phyloP scores from a whole-genome alignment of 2,797 vertebrate genomes.

The Eupleurogrammus muticus region DNA sequence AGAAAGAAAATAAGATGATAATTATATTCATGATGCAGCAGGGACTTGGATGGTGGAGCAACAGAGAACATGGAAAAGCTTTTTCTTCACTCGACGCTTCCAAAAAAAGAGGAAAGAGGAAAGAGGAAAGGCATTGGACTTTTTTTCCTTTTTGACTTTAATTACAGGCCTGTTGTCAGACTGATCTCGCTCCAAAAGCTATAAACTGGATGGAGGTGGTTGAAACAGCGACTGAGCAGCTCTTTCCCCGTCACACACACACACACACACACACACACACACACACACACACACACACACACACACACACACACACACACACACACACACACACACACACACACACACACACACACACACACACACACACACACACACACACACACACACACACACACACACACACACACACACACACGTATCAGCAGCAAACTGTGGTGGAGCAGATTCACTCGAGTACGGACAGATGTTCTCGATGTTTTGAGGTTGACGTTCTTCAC shows the following conservation, averaged over 20 bases:
- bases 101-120: slow-evolving; percentile 43
- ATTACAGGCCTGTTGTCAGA: slow-evolving; percentile 84
- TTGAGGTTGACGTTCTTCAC: too few relatives aligned
- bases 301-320: slow-evolving; percentile 9
- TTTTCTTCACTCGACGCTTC: slow-evolving; percentile 48
- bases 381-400: background rate
- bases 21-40: slow-evolving; percentile 10
- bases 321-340: background rate
- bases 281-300: background rate
- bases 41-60: slow-evolving; percentile 9
- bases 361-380: slow-evolving; percentile 37
- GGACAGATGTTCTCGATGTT: too few relatives aligned
- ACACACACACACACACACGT: slow-evolving; percentile 17
- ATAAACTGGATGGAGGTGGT: slow-evolving; percentile 82
- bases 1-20: slow-evolving; percentile 9
- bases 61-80: slow-evolving; percentile 45
- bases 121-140: slow-evolving; percentile 49
- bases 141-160: slow-evolving; percentile 74
- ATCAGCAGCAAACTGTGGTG: background rate
- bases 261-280: background rate
- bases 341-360: too few relatives aligned
- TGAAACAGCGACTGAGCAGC: slow-evolving; percentile 71
- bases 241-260: slow-evolving; percentile 64
- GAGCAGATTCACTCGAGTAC: too few relatives aligned
- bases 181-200: slow-evolving; percentile 83